Conservation (phyloP, 2,797 vertebrate genomes). For the Liparis tanakae region DNA sequence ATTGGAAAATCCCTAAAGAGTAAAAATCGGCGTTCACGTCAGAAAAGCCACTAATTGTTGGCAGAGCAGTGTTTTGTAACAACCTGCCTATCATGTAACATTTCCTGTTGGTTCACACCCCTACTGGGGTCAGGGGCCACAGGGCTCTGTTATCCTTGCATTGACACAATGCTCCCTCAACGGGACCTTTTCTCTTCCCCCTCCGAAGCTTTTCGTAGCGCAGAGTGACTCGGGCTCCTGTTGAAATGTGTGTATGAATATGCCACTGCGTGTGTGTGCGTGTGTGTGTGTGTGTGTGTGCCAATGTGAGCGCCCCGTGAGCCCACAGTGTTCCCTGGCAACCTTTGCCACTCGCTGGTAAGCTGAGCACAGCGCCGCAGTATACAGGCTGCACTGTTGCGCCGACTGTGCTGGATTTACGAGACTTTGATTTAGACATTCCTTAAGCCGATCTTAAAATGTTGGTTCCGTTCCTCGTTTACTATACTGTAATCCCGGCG, state of each 20-base stretch:
- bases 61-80: slow-evolving; percentile 38
- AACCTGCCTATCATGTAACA: slow-evolving; percentile 42
- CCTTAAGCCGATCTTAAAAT: slow-evolving; percentile 44
- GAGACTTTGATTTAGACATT: slow-evolving; percentile 50
- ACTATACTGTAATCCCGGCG: slow-evolving; percentile 39
- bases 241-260: slow-evolving; percentile 28
- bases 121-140: slow-evolving; percentile 38
- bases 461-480: slow-evolving; percentile 45
- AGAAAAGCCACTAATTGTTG: neutral
- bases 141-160: slow-evolving; percentile 28
- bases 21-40: too few species aligned
- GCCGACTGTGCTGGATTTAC: slow-evolving; percentile 41
- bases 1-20: too few species aligned
- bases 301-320: slow-evolving; percentile 24
- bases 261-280: slow-evolving; percentile 23
- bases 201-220: slow-evolving; percentile 1
- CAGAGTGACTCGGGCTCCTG: slow-evolving; percentile 13
- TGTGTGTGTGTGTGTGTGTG: slow-evolving; percentile 27
- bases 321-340: slow-evolving; percentile 53
- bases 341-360: slow-evolving; percentile 54
- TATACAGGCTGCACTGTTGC: slow-evolving; percentile 28
- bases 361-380: slow-evolving; percentile 39
- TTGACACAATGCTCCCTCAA: slow-evolving; percentile 24
- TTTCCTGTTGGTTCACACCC: slow-evolving; percentile 49
- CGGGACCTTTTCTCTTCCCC: neutral